phyloP scores from a whole-genome alignment of 2,797 vertebrate species.

The Danio kyathit region DNA sequence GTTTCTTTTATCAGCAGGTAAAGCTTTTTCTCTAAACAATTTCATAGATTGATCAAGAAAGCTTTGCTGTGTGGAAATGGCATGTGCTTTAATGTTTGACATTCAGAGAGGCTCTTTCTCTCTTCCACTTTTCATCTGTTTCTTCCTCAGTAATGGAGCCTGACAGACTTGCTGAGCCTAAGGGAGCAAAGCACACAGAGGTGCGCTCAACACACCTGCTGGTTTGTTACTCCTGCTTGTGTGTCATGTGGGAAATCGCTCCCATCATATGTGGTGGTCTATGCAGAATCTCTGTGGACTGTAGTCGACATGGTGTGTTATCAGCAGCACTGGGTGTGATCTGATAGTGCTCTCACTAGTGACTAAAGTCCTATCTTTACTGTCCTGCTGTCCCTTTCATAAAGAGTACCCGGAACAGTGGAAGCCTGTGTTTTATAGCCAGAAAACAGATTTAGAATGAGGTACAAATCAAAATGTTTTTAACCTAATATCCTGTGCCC shows the following conservation, averaged over 20 bases:
- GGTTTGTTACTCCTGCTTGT: slow-evolving; percentile 12
- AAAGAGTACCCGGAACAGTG: slow-evolving; percentile 43
- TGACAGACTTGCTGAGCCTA: slow-evolving; percentile 61
- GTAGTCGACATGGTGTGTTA: slow-evolving; percentile 60
- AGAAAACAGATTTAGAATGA: not conserved
- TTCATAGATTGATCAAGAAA: slow-evolving; percentile 11
- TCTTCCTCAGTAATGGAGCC: slow-evolving; percentile 27
- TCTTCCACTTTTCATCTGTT: slow-evolving; percentile 15
- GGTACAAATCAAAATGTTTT: not conserved
- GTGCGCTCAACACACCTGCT: slow-evolving; percentile 73
- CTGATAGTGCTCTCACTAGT: slow-evolving; percentile 33
- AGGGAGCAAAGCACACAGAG: slow-evolving; percentile 60
- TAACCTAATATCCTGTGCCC: not conserved
- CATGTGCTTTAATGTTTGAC: slow-evolving; percentile 42
- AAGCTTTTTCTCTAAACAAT: not conserved
- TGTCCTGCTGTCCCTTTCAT: slow-evolving; percentile 70
- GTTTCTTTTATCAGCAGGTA: not conserved
- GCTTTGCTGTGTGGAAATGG: slow-evolving; percentile 17
- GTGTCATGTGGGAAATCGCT: not conserved
- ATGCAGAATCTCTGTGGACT: not conserved
- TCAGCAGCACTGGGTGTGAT: slow-evolving; percentile 42
- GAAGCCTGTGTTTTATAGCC: not conserved
- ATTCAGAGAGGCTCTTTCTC: slow-evolving; percentile 26
- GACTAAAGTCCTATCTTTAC: slow-evolving; percentile 76
- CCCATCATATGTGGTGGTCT: not conserved